Base-by-base conservation (phyloP, 2,113 vertebrate species). In the Scomber scombrus region DNA sequence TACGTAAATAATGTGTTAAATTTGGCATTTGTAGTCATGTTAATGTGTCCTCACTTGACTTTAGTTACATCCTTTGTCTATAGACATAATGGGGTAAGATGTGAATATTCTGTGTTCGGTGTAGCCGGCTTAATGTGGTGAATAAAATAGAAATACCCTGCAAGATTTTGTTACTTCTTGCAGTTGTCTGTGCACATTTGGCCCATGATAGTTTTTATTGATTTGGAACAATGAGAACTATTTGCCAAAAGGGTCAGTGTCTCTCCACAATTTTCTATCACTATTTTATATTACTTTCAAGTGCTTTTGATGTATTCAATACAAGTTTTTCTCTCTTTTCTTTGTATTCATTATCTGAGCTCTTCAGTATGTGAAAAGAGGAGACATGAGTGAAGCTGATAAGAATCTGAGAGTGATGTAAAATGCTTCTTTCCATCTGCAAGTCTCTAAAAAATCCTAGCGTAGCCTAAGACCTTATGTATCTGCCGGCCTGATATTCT, bases 1-100 rank as follows among this genome's bases (percentile, higher is more conserved):
- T 50, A 45, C 19, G 10, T 62, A 62, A 58, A 64, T 71, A 47
- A 18, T 57, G 23, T 87, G 19, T 69, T 81, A 40, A 23, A 83
- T 71, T 58, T 79, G 57, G 11, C 58, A 47, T 66, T 80, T 62
- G 5, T 29, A 16, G 70, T 62, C 55, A 73, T 64, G 65, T 2
- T 34, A 75, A 23, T 56, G 6, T 80, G 26, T 62, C 49, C 51
- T 46, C 16, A 7, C 31, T 62, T 11, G 45, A 55, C 29, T 57
- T 65, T 12, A 34, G 31, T 34, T 34, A 7, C 31, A 34, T 40
- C 34, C 34, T 40, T 40, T 40, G 7, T 40, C 34, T 9, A 6
- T 40, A 2, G 23, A 26, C 23, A 40, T 40, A 9, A 9, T 40
- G 34, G 34, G 34, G 34, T 40, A 40, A 34, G 31, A 34, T 34